These are phyloP conservation scores for Anarsia innoxiella DNA, from an alignment of 2,888 invertebrate species.

Conservation along the genomic window DNA sequence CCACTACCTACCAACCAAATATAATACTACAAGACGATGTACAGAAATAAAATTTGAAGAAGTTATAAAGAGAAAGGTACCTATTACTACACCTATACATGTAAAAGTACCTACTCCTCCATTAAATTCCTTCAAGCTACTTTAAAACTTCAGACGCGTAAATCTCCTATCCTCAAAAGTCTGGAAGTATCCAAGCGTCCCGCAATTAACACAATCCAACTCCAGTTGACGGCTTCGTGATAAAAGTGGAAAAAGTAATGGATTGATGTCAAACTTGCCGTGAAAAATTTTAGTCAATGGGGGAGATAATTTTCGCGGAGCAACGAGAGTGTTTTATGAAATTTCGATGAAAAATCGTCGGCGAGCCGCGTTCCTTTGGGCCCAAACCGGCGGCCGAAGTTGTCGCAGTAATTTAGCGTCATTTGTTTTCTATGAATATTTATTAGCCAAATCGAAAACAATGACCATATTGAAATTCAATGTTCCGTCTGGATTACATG, in stretches of 20 bases:
- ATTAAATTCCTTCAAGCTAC: too few species aligned
- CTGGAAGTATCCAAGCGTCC: slow-evolving; percentile 44
- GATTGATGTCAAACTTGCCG: slow-evolving; percentile 70
- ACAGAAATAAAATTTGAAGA: too few species aligned
- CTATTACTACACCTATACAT: too few species aligned
- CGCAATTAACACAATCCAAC: slow-evolving; percentile 65
- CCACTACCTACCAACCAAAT: too few species aligned
- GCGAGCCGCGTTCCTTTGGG: slow-evolving; percentile 31
- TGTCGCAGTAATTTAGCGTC: slow-evolving; percentile 47
- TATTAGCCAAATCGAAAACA: slow-evolving; percentile 57
- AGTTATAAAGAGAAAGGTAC: too few species aligned
- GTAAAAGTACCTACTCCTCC: too few species aligned
- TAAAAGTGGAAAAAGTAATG: slow-evolving; percentile 64
- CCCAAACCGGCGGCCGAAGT: slow-evolving; percentile 37
- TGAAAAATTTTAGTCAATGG: slow-evolving; percentile 70
- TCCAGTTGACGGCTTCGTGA: slow-evolving; percentile 51
- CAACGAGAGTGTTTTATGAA: slow-evolving; percentile 56
- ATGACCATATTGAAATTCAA: slow-evolving; percentile 47
- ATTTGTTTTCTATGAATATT: slow-evolving; percentile 67
- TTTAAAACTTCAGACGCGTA: slow-evolving; percentile 27
- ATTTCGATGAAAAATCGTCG: slow-evolving; percentile 58
- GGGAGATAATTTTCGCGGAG: slow-evolving; percentile 63
- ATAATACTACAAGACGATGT: too few species aligned
- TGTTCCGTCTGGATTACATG: slow-evolving; percentile 37
- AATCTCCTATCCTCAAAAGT: slow-evolving; percentile 33